A percentile compares a stretch with the other conserved stretches of the same genome.
These are phyloP conservation scores for Elegia similella DNA, from an alignment of 2,888 invertebrate species.

Conservation along the genomic window DNA sequence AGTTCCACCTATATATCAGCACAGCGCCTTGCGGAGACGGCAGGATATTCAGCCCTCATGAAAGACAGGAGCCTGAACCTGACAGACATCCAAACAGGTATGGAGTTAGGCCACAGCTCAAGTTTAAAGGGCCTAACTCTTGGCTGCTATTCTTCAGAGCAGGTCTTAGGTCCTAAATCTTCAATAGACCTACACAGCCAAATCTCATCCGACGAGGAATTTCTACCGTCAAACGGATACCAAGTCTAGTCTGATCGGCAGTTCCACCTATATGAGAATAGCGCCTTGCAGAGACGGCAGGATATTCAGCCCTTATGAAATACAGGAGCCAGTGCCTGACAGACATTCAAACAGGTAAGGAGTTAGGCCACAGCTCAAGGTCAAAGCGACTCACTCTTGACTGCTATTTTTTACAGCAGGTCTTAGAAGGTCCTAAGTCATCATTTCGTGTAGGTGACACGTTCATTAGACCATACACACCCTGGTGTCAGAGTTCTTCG, in stretches of 20 bases:
- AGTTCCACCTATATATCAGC: slow-evolving; percentile 97
- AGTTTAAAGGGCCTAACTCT: no score
- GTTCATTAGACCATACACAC: no score
- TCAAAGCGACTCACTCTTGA: no score
- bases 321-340: slow-evolving; percentile 82
- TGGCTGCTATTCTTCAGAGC: no score
- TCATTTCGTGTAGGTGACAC: no score
- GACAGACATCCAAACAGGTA: slow-evolving; percentile 89
- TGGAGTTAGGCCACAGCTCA: background rate
- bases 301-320: slow-evolving; percentile 95
- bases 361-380: no score
- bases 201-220: no score
- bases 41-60: slow-evolving; percentile 95
- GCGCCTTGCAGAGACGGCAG: slow-evolving; percentile 98
- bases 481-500: no score
- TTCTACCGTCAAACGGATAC: slow-evolving; percentile 78
- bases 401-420: no score
- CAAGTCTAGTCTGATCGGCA: slow-evolving; percentile 84
- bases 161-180: no score
- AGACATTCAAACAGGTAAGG: slow-evolving; percentile 86
- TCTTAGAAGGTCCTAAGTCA: no score
- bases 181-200: no score
- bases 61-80: slow-evolving; percentile 81
- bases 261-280: slow-evolving; percentile 97
- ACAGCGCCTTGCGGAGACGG: slow-evolving; percentile 99